These are phyloP conservation scores for Halisarca cf. caerulea DNA, from an alignment of 37 sponge, comb jelly and placozoan species.

Conservation along the genomic window DNA sequence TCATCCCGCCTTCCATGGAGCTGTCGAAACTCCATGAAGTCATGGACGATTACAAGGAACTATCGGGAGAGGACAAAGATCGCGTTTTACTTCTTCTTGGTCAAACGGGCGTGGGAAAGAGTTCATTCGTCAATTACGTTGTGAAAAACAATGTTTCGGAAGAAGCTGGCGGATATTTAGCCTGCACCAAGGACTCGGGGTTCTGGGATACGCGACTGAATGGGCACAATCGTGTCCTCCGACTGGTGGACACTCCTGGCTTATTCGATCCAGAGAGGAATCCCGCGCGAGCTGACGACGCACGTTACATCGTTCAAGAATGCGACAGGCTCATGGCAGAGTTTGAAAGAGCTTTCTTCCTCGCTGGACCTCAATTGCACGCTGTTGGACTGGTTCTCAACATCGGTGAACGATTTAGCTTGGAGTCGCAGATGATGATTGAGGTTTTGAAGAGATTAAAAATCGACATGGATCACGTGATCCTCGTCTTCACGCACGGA, in stretches of 20 bases:
- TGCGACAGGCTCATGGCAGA: not conserved
- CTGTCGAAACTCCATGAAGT: not conserved
- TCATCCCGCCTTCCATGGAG: no score
- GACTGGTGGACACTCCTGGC: not conserved
- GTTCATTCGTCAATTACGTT: not conserved
- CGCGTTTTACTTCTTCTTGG: conserved; percentile 11
- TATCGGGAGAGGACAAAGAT: not conserved
- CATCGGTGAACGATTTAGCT: not conserved
- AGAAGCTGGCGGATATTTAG: not conserved
- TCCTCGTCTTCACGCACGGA: conserved; percentile 1
- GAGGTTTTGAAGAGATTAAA: not conserved
- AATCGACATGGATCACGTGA: not conserved
- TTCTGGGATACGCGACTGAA: not conserved
- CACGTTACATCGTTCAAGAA: not conserved
- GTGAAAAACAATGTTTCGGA: not conserved
- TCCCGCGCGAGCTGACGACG: not conserved
- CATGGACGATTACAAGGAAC: not conserved
- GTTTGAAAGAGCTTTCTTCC: not conserved
- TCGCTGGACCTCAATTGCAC: not conserved
- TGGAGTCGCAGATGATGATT: not conserved
- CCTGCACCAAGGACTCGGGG: not conserved
- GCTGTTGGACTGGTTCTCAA: not conserved
- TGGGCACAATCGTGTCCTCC: not conserved
- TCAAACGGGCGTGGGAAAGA: not conserved
- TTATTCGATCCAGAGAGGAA: not conserved